These are phyloP conservation scores for Colossoma macropomum DNA, from an alignment of 2,113 vertebrate species.

Conservation along the genomic window DNA sequence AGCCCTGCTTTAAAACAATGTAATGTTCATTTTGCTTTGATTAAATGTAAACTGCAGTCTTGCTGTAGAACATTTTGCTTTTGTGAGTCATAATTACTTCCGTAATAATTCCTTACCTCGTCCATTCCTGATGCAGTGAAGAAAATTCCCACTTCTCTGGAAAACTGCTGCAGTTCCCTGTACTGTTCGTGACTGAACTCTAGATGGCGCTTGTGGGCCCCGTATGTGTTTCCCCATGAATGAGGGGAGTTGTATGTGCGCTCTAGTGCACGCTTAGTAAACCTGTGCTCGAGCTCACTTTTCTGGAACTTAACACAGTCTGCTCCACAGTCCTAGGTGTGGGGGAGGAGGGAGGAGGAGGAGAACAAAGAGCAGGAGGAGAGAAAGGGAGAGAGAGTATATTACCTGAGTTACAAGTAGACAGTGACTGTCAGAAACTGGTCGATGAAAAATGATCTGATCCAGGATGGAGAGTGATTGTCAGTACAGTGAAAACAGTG, in stretches of 20 bases:
- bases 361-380: not conserved
- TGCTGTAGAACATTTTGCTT: not conserved
- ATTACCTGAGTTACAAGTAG: not conserved
- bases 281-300: constrained; percentile 91
- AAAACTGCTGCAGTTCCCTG: constrained; percentile 86
- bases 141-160: constrained; percentile 88
- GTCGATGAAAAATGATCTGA: not conserved
- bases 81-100: not conserved
- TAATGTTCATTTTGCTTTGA: not conserved
- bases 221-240: constrained; percentile 92
- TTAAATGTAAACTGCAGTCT: not conserved
- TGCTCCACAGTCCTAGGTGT: constrained; percentile 87
- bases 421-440: not conserved
- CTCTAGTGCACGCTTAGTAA: constrained; percentile 87
- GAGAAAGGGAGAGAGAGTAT: not conserved
- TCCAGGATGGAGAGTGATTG: not conserved
- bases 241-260: constrained; percentile 85
- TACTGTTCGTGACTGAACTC: constrained; percentile 94
- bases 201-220: constrained; percentile 91
- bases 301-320: constrained; percentile 98
- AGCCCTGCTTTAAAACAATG: not conserved
- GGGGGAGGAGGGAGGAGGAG: no score
- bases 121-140: constrained; percentile 98
- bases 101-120: constrained; percentile 77
- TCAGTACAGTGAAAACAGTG: not conserved